Base-by-base conservation (phyloP, 1,140 invertebrate species). In the Scaptomyza montana region DNA sequence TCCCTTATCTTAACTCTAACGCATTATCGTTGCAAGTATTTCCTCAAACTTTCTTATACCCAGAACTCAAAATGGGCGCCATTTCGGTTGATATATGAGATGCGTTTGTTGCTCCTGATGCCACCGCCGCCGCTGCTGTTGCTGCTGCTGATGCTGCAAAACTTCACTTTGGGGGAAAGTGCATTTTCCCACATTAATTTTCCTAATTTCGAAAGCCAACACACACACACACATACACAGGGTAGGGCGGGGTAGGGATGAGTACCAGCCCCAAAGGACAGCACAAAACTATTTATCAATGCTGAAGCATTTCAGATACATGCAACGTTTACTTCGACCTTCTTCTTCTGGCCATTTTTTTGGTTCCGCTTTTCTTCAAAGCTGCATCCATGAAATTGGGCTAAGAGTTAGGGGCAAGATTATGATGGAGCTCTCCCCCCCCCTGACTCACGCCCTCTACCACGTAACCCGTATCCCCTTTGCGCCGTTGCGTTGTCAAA, bases 181-280 rank as follows among this genome's bases (percentile, higher is more conserved):
- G 59, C 74, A 89, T 85, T 86, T 89, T 89, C 77, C 85, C 87
- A 87, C 87, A 90, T 90, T 90, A 90, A 90, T 90, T 90, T 90
- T 87, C 87, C 87, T 90, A 90, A 90, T 90, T 90, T 90, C 71
- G 67, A 82, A 72, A 84, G 77, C 56, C 77, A 79, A 73, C 63
- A 64, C 79, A 55, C 62, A 73, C 63, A 64, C 79, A 55, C 62
- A 74, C 71, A 61, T 41, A 36, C 8, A 36, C 8, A 36, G 7
- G 50, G 36, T 30, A 51, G 51, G 49, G 41, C 41, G 59, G 30
- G 30, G 5, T 5, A 36, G 33, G 33, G 33, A 9, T 36, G 8
- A 36, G 9, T 43, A 49, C 54, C 55, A 62, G 60, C 71, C 82
- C 74, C 77, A 59, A 47, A 81, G 82, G 82, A 79, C 70, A 77